These are phyloP conservation scores for Bergia sp. DNA, from an alignment of 92 coral and sea anemone genomes.

Conservation along the genomic window DNA sequence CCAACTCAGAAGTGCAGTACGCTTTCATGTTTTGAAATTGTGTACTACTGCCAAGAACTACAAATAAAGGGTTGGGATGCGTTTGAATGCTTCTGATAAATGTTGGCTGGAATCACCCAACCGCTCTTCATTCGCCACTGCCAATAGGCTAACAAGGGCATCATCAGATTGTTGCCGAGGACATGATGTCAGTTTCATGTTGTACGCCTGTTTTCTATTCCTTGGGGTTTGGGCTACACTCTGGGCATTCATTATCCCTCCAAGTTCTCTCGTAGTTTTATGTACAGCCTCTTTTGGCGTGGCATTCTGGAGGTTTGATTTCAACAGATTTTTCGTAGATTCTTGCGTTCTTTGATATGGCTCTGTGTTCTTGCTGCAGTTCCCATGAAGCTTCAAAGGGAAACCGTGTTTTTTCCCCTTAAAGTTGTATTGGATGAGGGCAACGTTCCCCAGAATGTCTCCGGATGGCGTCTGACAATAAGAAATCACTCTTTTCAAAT, in stretches of 20 bases:
- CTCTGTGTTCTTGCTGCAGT: background rate
- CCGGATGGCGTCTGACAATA: background rate
- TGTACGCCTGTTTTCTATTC: background rate
- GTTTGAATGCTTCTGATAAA: background rate
- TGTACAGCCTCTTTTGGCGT: background rate
- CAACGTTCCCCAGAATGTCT: background rate
- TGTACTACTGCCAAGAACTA: conserved; percentile 5
- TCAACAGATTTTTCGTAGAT: background rate
- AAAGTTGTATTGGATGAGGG: background rate
- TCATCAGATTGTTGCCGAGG: background rate
- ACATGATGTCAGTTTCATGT: background rate
- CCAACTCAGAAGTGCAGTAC: conserved; percentile 55
- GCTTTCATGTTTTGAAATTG: conserved; percentile 52
- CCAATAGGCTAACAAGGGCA: background rate
- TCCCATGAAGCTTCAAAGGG: background rate
- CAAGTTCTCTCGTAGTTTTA: background rate
- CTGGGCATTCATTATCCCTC: background rate
- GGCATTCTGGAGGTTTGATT: background rate
- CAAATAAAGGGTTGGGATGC: background rate
- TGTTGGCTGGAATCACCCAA: background rate
- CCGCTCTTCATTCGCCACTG: background rate
- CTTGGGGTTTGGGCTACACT: background rate
- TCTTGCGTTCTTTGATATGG: background rate
- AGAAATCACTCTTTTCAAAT: background rate
- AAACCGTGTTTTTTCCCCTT: background rate